Conservation (phyloP, 2,113 vertebrate genomes). For the Cricetomys ansorgei region DNA sequence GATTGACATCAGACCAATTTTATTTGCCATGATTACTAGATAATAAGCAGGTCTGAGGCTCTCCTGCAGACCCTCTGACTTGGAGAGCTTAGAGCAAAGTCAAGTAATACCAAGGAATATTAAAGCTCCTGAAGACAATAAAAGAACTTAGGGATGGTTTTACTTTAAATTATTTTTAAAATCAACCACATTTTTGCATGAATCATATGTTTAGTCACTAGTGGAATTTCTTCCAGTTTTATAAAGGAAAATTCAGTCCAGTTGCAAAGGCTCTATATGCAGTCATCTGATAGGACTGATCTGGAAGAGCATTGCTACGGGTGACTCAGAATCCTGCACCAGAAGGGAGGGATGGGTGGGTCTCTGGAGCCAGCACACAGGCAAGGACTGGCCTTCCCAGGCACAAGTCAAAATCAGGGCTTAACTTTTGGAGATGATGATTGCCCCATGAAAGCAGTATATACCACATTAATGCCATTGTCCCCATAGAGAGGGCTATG, state of each 20-base stretch:
- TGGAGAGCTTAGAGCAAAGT: background rate
- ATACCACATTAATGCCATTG: background rate
- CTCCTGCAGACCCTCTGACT: background rate
- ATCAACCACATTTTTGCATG: slow-evolving; percentile 45
- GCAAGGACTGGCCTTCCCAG: background rate
- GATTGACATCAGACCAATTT: slow-evolving; percentile 55
- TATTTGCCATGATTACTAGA: slow-evolving; percentile 28
- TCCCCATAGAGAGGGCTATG: background rate
- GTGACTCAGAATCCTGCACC: background rate
- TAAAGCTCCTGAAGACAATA: background rate
- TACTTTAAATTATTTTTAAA: slow-evolving; percentile 56
- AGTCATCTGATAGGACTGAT: background rate
- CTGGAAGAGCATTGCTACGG: background rate
- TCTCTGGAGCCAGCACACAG: background rate
- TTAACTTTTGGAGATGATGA: background rate
- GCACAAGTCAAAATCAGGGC: background rate
- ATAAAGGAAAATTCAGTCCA: slow-evolving; percentile 11
- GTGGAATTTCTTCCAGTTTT: slow-evolving; percentile 43
- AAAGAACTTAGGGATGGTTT: background rate
- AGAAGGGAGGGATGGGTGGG: background rate
- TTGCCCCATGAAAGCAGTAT: background rate
- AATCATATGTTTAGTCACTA: slow-evolving; percentile 63
- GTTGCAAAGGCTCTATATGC: background rate
- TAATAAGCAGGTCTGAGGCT: background rate
- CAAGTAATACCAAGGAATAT: background rate